Evolutionary conservation across 2,888 invertebrate genomes (phyloP).

Genomic region (Callyntrura guangdongensis): DNA sequence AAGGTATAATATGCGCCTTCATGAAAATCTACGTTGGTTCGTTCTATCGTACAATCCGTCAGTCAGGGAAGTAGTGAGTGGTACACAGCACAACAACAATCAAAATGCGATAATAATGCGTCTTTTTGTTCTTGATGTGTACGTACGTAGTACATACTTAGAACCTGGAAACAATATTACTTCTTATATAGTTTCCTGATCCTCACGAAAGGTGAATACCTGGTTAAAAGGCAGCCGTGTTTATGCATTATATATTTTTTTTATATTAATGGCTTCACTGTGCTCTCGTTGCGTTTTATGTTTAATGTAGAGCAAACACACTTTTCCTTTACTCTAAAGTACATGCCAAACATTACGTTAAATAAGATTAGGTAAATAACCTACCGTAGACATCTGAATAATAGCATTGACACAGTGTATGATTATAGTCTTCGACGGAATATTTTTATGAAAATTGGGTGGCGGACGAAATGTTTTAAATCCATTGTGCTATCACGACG

Average conservation of each 20-base stretch:
- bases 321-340: neutral
- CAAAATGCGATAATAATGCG: conserved; percentile 45
- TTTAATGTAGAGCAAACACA: neutral
- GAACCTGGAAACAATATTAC: conserved; percentile 34
- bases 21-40: conserved; percentile 4
- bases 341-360: neutral
- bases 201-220: conserved; percentile 6
- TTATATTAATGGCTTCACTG: conserved; percentile 34
- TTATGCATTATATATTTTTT: conserved; percentile 20
- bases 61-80: conserved; percentile 1
- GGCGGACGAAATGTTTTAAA: conserved; percentile 7
- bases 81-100: conserved; percentile 15
- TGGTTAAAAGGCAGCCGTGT: neutral
- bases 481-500: neutral
- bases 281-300: neutral
- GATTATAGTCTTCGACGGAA: too few species aligned
- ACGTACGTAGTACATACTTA: neutral
- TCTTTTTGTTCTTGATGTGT: conserved; percentile 39
- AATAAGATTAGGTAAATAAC: too few species aligned
- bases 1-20: neutral
- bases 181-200: neutral
- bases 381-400: neutral
- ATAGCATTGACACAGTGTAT: neutral
- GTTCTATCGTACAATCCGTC: conserved; percentile 25
- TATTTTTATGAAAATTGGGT: neutral